phyloP scores from a whole-genome alignment of 1,140 invertebrate species.

The Neuroterus valhalla region DNA sequence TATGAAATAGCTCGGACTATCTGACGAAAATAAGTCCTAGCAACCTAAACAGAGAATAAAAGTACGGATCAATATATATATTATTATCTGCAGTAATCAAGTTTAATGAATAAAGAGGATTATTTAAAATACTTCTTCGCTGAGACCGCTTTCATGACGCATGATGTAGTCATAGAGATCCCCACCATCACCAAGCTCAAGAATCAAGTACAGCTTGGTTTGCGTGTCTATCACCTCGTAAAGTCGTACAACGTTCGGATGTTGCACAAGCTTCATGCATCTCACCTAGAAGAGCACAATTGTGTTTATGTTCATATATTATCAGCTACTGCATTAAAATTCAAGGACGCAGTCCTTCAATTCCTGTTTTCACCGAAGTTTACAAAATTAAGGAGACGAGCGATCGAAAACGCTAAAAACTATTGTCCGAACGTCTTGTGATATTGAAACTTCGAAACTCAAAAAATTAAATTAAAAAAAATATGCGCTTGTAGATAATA shows the following conservation, averaged over 20 bases:
- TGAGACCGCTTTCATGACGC: slow-evolving; percentile 90
- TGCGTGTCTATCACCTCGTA: slow-evolving; percentile 99
- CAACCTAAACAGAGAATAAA: slow-evolving; percentile 76
- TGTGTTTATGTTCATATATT: slow-evolving; percentile 26
- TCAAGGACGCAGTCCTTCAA: slow-evolving; percentile 12
- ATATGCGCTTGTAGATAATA: too few species aligned
- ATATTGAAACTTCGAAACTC: too few species aligned
- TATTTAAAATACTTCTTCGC: slow-evolving; percentile 72
- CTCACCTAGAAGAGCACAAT: slow-evolving; percentile 82
- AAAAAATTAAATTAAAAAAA: too few species aligned
- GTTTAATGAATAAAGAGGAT: slow-evolving; percentile 26
- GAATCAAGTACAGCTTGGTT: slow-evolving; percentile 95
- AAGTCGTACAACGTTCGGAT: slow-evolving; percentile 97
- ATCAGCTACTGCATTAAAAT: slow-evolving; percentile 21
- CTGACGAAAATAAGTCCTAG: slow-evolving; percentile 95
- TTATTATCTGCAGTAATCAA: slow-evolving; percentile 14
- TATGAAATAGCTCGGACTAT: slow-evolving; percentile 98
- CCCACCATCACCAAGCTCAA: slow-evolving; percentile 98
- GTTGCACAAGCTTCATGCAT: slow-evolving; percentile 99
- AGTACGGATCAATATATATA: not conserved
- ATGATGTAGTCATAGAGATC: slow-evolving; percentile 99
- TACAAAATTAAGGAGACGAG: too few species aligned
- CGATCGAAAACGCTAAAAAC: too few species aligned
- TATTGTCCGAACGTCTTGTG: too few species aligned
- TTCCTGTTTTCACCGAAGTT: not conserved